A percentile compares a stretch with the other conserved stretches of the same genome.
Conservation (phyloP, 2,888 invertebrate genomes). For the Globia sparganii region DNA sequence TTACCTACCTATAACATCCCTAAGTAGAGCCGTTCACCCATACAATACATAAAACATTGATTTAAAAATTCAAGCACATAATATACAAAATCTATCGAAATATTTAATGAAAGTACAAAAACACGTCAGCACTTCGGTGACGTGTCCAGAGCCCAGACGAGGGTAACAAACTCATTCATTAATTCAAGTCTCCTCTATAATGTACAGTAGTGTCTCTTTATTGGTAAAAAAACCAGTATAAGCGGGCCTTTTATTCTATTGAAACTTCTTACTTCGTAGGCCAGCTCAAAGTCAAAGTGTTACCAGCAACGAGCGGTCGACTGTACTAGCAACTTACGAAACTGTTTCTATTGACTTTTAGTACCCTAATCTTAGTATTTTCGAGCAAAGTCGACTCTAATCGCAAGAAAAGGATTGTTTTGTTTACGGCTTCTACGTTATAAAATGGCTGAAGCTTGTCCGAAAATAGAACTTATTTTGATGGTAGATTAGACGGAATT, state of each 20-base stretch:
- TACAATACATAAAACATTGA: neutral
- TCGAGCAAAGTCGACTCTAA: conserved; percentile 25
- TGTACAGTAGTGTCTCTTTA: neutral
- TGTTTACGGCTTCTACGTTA: conserved; percentile 15
- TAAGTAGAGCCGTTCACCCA: neutral
- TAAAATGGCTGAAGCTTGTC: conserved; percentile 26
- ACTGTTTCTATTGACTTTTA: conserved; percentile 35
- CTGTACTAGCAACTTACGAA: conserved; percentile 5
- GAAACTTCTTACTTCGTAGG: neutral
- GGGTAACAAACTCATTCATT: conserved; percentile 48
- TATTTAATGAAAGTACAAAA: conserved; percentile 9
- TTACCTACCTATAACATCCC: neutral
- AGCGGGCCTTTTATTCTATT: neutral
- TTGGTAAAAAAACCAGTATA: neutral
- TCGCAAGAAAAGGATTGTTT: conserved; percentile 19
- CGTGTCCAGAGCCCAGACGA: conserved; percentile 38
- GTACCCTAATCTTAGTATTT: conserved; percentile 35
- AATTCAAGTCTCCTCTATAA: conserved; percentile 28
- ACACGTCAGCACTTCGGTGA: conserved; percentile 30
- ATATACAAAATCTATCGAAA: neutral
- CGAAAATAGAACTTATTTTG: conserved; percentile 38
- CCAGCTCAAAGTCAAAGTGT: neutral
- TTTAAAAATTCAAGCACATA: neutral
- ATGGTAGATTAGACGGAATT: neutral
- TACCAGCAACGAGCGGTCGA: neutral